Base-by-base conservation (phyloP, 2,888 invertebrate species). In the Eilema caniola region DNA sequence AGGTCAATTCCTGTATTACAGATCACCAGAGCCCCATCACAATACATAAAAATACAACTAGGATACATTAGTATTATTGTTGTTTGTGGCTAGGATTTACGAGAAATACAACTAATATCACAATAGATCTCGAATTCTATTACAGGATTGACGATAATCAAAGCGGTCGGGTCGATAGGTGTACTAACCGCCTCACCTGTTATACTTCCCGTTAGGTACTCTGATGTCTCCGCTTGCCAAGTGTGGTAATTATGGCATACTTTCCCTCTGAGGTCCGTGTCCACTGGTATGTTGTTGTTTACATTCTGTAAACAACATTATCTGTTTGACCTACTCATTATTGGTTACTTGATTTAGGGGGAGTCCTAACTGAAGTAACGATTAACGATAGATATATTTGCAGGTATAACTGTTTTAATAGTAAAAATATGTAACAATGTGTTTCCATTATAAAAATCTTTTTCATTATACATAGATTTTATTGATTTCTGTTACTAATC, bases 231-330 rank as follows among this genome's bases (percentile, higher is more conserved):
- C 59, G 53, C 66, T 67, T 60, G 68, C 73, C 70, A 69, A 71
- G 66, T 68, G 68, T 71, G 68, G 71, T 73, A 66, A 73, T 68
- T 69, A 69, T 73, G 73, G 62, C 70, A 72, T 66, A 72, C 72
- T 72, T 72, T 72, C 72, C 72, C 63, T 72, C 65, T 23, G 59
- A 72, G 25, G 64, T 69, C 67, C 65, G 66, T 37, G 37, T 71
- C 41, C 62, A 59, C 16, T 24, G 66, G 60, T 57, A 64, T 68
- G 65, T 66, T 66, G 65, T n/a, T 69, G 62, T 72, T 69, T 66
- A 66, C 62, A 72, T 66, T 62, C 63, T 41, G 65, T 63, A 62
- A 71, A 65, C 37, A 56, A 68, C 37, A 68, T 71, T 62, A 67
- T 56, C 61, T 65, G 59, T 57, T 59, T 69, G 56, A 47, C 65